A percentile compares a stretch with the other conserved stretches of the same genome.
Conservation (phyloP, 1,140 invertebrate genomes). For the Caenorhabditis tropicalis region DNA sequence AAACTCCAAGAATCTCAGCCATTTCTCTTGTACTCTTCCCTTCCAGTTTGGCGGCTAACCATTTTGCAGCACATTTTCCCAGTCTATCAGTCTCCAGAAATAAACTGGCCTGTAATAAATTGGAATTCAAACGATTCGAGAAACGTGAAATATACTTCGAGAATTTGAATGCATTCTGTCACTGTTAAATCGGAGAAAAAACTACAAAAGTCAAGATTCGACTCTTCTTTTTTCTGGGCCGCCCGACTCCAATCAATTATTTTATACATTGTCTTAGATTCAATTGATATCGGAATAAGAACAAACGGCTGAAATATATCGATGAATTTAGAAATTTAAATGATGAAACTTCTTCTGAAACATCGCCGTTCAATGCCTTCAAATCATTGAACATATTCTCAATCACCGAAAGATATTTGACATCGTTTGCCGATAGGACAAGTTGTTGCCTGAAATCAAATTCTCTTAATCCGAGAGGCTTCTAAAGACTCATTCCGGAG, state of each 20-base stretch:
- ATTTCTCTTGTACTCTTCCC: slow-evolving; percentile 11
- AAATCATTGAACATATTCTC: not conserved
- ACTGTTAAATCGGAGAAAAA: not conserved
- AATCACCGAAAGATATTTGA: slow-evolving; percentile 8
- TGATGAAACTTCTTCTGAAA: not conserved
- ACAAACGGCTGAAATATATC: not conserved
- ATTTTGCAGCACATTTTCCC: not conserved
- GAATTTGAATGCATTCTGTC: slow-evolving; percentile 7
- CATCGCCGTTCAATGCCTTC: not conserved
- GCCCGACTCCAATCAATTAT: slow-evolving; percentile 31
- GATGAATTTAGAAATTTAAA: not conserved
- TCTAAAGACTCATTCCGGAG: too few species aligned
- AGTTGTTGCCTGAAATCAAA: not conserved
- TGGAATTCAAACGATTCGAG: not conserved
- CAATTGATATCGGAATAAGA: slow-evolving; percentile 12
- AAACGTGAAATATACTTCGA: not conserved
- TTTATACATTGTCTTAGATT: not conserved
- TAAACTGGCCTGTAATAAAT: not conserved
- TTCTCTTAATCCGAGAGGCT: not conserved
- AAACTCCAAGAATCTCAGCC: not conserved
- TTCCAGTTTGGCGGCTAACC: not conserved
- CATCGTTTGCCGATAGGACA: not conserved
- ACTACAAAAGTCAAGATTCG: not conserved
- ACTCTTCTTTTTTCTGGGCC: not conserved
- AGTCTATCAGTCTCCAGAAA: not conserved